These are phyloP conservation scores for Porites rus DNA, from an alignment of 92 coral and sea anemone species.

Conservation along the genomic window DNA sequence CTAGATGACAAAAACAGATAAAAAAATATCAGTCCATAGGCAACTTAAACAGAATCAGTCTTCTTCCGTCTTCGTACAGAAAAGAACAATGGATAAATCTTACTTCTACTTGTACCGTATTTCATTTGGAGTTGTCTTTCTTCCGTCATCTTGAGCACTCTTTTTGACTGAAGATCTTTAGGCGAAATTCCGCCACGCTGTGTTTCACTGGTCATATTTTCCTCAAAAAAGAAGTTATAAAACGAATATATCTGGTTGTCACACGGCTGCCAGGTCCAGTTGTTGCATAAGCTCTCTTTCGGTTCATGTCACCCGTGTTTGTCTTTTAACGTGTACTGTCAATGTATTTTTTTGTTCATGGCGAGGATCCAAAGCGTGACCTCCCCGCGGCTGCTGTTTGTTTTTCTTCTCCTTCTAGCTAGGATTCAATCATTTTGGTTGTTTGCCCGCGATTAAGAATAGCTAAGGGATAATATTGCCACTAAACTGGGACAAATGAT, in stretches of 20 bases:
- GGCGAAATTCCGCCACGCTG: neutral
- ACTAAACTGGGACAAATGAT: too few relatives aligned
- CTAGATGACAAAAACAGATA: neutral
- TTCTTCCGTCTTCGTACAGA: too few relatives aligned
- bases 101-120: neutral
- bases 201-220: neutral
- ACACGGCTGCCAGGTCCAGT: neutral
- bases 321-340: neutral
- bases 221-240: neutral
- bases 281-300: neutral
- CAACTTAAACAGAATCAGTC: neutral
- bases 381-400: neutral
- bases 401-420: neutral
- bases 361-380: neutral
- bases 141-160: neutral
- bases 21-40: neutral
- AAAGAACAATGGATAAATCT: too few relatives aligned
- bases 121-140: too few relatives aligned
- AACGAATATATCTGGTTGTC: neutral
- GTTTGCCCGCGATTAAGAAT: neutral
- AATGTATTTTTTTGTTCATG: neutral
- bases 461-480: neutral
- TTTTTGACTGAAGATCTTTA: neutral
- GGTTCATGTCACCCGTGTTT: neutral
- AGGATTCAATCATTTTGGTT: neutral